Base-by-base conservation (phyloP, 1,140 invertebrate species). In the Probaryconus sp. region DNA sequence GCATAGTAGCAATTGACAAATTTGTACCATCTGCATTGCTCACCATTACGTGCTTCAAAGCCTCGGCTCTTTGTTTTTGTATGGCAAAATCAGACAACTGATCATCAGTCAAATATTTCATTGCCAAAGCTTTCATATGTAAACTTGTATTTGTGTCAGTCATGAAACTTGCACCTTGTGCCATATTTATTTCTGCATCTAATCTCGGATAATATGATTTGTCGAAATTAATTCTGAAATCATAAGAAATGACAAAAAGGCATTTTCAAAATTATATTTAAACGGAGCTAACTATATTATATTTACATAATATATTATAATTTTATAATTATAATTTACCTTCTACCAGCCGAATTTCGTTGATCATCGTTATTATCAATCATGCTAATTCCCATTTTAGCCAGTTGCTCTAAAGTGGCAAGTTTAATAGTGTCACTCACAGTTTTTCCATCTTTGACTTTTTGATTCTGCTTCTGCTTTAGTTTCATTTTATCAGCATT, bases 1-100 rank as follows among this genome's bases (percentile, higher is more conserved):
- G 89, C 80, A 90, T 89, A 11, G 91, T 92, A 24, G 91, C 90
- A 70, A 92, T 88, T 5, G 91, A 92, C 86, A 92, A 89, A 31
- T 92, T 91, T 24, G 75, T 73, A 0, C 18, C 61, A 14, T 83
- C 83, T 21, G 84, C 60, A 58, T 83, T 85, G 69, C 78, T 79
- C 14, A 81, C 13, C 72, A 82, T 73, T 4, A 81, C 33, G 58
- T 83, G 80, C 31, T 83, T 82, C 3, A 81, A 58, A 10, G 78
- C 71, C 16, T 70, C 50, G 3, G 70, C 31, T 48, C 69, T 72
- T 60, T 83, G 80, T 16, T 79, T 83, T 38, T 85, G 84, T n/a
- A 79, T 56, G 9, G 80, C 79, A 13, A 86, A 56, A 75, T 89
- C 87, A 1, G 85, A 76, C 28, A 89, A 65, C 67, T 89, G 84